phyloP scores from a whole-genome alignment of 1,140 invertebrate species.

The Fopius arisanus region DNA sequence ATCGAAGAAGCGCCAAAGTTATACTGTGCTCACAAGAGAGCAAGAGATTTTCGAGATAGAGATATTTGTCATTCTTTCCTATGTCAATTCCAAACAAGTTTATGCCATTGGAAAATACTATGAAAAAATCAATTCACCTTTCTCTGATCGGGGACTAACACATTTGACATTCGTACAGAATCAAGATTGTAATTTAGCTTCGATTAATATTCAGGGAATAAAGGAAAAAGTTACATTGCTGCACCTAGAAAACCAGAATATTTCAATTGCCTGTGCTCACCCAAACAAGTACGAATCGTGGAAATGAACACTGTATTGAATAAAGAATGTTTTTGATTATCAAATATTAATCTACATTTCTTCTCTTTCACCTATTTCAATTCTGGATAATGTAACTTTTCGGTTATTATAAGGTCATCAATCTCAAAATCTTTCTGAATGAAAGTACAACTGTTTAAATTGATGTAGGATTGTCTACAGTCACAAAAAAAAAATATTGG shows the following conservation, averaged over 20 bases:
- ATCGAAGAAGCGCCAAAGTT: not conserved
- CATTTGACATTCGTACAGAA: not conserved
- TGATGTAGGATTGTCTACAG: too few species aligned
- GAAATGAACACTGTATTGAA: not conserved
- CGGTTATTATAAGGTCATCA: not conserved
- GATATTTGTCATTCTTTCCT: not conserved
- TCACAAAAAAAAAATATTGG: too few species aligned
- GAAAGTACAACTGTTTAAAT: not conserved
- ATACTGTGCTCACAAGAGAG: not conserved
- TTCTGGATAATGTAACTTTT: not conserved
- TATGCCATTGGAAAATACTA: not conserved
- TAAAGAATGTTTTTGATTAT: conserved; percentile 1
- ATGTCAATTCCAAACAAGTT: not conserved
- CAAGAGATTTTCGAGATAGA: not conserved
- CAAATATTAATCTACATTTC: not conserved
- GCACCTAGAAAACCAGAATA: not conserved
- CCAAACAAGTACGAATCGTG: not conserved
- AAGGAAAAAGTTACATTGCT: not conserved
- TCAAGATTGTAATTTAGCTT: not conserved
- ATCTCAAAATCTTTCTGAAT: not conserved
- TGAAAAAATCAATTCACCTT: not conserved
- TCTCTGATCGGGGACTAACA: not conserved
- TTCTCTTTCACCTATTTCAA: not conserved
- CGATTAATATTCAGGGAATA: not conserved
- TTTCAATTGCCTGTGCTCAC: not conserved